These are phyloP conservation scores for Leptinotarsa rubiginosa DNA, from an alignment of 2,888 invertebrate genomes.

Conservation along the genomic window DNA sequence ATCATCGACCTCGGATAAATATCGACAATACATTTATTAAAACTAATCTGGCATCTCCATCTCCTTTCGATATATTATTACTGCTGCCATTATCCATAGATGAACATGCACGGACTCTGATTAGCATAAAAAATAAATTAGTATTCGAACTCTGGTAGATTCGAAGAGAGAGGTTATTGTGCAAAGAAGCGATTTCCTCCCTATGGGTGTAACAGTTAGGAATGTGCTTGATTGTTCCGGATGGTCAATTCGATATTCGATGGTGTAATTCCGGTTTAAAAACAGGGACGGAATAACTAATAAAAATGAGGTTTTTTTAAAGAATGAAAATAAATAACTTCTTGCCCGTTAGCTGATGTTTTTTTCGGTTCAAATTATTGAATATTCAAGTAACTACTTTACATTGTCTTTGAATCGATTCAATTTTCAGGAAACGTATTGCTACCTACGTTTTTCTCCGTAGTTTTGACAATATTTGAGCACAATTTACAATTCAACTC, in stretches of 20 bases:
- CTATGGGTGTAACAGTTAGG: constrained; percentile 45
- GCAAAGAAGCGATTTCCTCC: constrained; percentile 27
- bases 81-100: background rate
- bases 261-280: constrained; percentile 56
- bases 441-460: too few species aligned
- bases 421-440: too few species aligned
- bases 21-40: background rate
- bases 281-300: constrained; percentile 35
- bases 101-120: background rate
- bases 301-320: background rate
- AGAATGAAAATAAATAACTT: too few species aligned
- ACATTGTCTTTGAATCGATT: too few species aligned
- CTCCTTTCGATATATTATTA: constrained; percentile 3
- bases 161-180: constrained; percentile 14
- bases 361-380: too few species aligned
- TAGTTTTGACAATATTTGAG: too few species aligned
- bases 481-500: too few species aligned
- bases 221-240: constrained; percentile 50
- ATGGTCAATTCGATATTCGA: constrained; percentile 53
- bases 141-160: background rate
- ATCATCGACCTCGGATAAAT: constrained; percentile 11
- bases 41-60: constrained; percentile 18
- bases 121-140: constrained; percentile 22
- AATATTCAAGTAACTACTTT: too few species aligned
- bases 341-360: too few species aligned